phyloP scores from a whole-genome alignment of 1,140 invertebrate genomes.

The Aphidius gifuensis region DNA sequence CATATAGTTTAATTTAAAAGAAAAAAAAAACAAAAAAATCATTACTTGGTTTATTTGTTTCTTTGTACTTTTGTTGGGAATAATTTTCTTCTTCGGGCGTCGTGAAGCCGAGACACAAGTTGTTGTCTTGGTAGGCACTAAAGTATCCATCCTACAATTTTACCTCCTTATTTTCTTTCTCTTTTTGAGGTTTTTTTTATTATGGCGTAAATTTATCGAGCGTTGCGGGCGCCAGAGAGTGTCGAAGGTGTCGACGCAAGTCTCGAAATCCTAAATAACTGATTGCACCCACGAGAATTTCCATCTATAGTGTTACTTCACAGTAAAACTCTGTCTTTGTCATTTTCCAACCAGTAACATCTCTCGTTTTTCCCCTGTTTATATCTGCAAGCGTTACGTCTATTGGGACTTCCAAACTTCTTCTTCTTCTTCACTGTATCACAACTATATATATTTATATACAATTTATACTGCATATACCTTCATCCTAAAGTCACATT shows the following conservation, averaged over 20 bases:
- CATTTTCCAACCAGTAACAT: not conserved
- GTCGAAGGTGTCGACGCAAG: slow-evolving; percentile 26
- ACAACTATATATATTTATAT: slow-evolving; percentile 8
- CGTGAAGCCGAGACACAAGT: not conserved
- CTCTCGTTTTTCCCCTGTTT: too few relatives aligned
- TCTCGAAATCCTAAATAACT: slow-evolving; percentile 43
- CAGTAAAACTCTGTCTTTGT: slow-evolving; percentile 15
- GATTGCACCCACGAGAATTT: slow-evolving; percentile 36
- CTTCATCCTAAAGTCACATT: slow-evolving; percentile 23
- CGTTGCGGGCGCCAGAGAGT: slow-evolving; percentile 9
- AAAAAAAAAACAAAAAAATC: too few relatives aligned
- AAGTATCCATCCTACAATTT: too few relatives aligned
- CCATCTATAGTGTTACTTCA: slow-evolving; percentile 16
- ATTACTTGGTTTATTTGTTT: too few relatives aligned
- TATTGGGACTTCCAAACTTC: too few relatives aligned
- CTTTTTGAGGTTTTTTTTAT: slow-evolving; percentile 1
- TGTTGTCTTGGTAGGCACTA: not conserved
- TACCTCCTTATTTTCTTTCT: not conserved
- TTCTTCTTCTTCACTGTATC: not conserved
- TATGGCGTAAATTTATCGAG: slow-evolving; percentile 22
- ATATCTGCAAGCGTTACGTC: too few relatives aligned
- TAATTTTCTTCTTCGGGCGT: too few relatives aligned
- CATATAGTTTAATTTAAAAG: too few relatives aligned
- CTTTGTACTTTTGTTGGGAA: too few relatives aligned
- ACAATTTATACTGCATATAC: not conserved